These are phyloP conservation scores for Eospalax fontanierii DNA, from an alignment of 2,797 vertebrate species.

Conservation along the genomic window DNA sequence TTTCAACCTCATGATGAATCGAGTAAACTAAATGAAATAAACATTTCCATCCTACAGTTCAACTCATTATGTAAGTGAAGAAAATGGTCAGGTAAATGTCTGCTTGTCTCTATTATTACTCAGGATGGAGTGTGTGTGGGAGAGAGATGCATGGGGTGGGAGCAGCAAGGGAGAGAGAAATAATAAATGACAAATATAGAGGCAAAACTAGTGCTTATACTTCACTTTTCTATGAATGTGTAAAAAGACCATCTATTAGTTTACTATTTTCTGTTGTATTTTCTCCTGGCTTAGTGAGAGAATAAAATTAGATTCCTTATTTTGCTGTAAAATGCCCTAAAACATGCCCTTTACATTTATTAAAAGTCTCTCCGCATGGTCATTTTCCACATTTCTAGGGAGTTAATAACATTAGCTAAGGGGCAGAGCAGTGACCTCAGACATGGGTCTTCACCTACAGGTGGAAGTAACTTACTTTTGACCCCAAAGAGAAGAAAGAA, in stretches of 20 bases:
- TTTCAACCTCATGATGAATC: background rate
- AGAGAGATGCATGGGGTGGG: background rate
- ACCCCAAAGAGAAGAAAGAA: background rate
- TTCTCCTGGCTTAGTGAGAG: background rate
- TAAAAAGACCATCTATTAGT: background rate
- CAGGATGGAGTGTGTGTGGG: too few species aligned
- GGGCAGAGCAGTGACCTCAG: background rate
- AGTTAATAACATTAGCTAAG: background rate
- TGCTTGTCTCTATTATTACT: conserved; percentile 17
- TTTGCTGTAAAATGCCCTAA: conserved; percentile 30
- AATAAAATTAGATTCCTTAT: background rate
- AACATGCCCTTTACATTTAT: conserved; percentile 11
- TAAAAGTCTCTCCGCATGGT: background rate
- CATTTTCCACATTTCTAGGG: background rate
- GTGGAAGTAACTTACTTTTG: background rate
- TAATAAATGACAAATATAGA: background rate
- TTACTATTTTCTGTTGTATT: conserved; percentile 17
- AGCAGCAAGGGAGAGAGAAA: background rate
- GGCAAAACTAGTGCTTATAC: background rate
- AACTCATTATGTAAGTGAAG: background rate
- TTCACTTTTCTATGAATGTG: background rate
- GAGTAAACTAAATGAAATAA: conserved; percentile 24
- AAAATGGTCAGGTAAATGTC: background rate
- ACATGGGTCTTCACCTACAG: background rate
- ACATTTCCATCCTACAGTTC: background rate